Evolutionary conservation across 30 jellyfish, hydroid and myxozoan species (phyloP).

Genomic region (Chironex yamaguchii): DNA sequence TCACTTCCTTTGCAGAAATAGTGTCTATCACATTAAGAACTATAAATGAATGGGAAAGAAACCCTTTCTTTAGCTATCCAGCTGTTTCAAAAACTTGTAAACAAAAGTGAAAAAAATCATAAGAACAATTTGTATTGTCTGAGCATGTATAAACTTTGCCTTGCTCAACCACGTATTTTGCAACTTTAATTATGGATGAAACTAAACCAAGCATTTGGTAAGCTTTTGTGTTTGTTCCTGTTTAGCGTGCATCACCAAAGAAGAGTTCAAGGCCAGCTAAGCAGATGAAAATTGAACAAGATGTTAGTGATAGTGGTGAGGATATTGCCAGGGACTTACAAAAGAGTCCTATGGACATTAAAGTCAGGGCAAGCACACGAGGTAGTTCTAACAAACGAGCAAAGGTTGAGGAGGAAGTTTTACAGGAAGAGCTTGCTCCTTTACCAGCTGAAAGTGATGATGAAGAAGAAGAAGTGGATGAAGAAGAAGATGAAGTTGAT

Average conservation of each 20-base stretch:
- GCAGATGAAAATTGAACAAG: not conserved
- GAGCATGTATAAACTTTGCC: no score
- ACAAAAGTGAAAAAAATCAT: no score
- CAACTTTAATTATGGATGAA: no score
- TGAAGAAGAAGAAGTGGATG: conserved; percentile 91
- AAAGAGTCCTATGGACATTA: not conserved
- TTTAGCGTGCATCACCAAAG: not conserved
- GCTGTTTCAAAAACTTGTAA: no score
- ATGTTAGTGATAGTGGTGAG: not conserved
- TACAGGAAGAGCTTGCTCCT: not conserved
- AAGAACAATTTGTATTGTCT: no score
- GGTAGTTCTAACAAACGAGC: not conserved
- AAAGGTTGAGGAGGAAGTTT: not conserved
- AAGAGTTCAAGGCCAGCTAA: not conserved
- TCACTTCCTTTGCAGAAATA: no score
- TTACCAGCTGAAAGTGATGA: conserved; percentile 54
- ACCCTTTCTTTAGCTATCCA: no score
- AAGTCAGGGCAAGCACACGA: not conserved
- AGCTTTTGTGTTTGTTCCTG: not conserved
- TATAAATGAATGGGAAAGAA: no score
- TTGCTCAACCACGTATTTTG: no score
- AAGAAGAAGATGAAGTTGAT: conserved; percentile 95
- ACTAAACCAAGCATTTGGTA: no score
- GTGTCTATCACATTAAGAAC: no score
- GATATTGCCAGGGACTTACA: not conserved